Evolutionary conservation across 2,797 vertebrate genomes (phyloP).

Genomic region (Strix occidentalis): DNA sequence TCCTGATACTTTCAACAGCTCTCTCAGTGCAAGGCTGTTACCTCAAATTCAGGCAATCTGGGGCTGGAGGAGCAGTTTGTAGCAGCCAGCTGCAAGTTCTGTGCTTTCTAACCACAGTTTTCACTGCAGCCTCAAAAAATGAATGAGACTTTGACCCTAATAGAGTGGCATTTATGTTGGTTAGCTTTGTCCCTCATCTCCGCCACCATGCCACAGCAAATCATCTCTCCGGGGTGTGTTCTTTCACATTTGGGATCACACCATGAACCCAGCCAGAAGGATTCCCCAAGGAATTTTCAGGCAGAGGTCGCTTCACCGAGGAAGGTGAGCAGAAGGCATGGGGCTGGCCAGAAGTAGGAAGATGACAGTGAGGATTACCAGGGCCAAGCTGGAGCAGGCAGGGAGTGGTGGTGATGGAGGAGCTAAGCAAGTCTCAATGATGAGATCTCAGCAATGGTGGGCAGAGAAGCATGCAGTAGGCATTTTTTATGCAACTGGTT

Average conservation of each 20-base stretch:
- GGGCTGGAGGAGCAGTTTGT: background rate
- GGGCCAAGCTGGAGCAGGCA: background rate
- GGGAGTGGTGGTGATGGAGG: background rate
- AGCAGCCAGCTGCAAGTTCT: background rate
- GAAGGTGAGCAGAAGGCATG: rapidly evolving
- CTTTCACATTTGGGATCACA: background rate
- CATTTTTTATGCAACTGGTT: background rate
- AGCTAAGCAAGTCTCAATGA: background rate
- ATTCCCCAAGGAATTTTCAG: background rate
- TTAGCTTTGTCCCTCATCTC: background rate
- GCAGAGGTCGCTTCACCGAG: background rate
- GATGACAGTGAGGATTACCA: background rate
- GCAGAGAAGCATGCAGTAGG: background rate
- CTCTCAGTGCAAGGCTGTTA: background rate
- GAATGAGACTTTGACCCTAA: rapidly evolving
- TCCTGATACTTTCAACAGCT: background rate
- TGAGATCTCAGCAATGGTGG: background rate
- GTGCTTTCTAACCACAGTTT: background rate
- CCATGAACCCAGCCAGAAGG: background rate
- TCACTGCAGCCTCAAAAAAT: background rate
- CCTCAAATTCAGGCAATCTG: background rate
- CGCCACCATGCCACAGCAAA: background rate
- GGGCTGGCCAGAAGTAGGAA: background rate
- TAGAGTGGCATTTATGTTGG: background rate
- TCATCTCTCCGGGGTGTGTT: background rate